A percentile compares a stretch with the other conserved stretches of the same genome.
phyloP scores from a whole-genome alignment of 2,113 vertebrate genomes.

The Epinephelus moara region DNA sequence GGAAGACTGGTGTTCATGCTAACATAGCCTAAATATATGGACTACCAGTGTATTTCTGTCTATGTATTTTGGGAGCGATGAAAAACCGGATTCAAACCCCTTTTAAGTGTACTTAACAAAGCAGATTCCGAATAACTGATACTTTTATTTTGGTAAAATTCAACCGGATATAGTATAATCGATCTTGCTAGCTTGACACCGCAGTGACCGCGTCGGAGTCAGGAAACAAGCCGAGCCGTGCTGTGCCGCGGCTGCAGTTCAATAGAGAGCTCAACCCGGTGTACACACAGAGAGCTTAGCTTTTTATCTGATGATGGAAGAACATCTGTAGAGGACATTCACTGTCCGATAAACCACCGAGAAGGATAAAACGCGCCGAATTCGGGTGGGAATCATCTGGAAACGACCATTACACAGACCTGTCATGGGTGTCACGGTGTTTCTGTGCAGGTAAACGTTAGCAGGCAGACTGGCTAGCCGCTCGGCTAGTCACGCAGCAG shows the following conservation, averaged over 20 bases:
- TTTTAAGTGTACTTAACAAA: neutral
- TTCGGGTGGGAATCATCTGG: neutral
- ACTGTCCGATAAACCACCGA: neutral
- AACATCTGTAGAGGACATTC: accelerated
- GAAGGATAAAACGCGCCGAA: accelerated
- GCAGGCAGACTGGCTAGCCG: conserved; percentile 31
- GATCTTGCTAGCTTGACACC: neutral
- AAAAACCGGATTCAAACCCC: too few species aligned
- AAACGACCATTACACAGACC: neutral
- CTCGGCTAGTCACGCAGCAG: conserved; percentile 35
- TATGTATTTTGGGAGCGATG: too few species aligned
- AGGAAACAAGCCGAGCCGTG: conserved; percentile 50
- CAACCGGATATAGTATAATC: neutral
- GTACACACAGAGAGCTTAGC: neutral
- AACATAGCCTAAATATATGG: too few species aligned
- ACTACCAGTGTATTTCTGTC: too few species aligned
- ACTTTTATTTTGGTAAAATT: conserved; percentile 28
- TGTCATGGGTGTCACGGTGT: conserved; percentile 35
- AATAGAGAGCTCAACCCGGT: conserved; percentile 22
- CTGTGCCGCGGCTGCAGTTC: neutral
- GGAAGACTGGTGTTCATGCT: too few species aligned
- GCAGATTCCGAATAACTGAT: neutral
- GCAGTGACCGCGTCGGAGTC: conserved; percentile 15
- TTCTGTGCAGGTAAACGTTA: conserved; percentile 51
- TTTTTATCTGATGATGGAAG: conserved; percentile 23